Evolutionary conservation across 2,113 vertebrate genomes (phyloP), one percentile per base, ranked within the genome.

Genomic region (Mystacornis crossleyi): DNA sequence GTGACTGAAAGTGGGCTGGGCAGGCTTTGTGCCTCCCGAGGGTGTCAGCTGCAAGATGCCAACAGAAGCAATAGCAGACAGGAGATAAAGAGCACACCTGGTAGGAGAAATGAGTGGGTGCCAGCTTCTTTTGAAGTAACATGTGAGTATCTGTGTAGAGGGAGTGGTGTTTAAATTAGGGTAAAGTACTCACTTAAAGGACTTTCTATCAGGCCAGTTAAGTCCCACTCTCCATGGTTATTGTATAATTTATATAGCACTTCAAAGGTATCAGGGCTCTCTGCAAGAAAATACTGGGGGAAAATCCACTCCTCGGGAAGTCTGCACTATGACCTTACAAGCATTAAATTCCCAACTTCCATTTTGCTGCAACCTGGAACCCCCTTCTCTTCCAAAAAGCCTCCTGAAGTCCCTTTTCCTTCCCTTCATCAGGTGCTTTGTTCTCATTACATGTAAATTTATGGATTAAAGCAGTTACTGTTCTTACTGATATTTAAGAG

Each of bases 81-180:
- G 74, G 62, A 71, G 82, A 58, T 38, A n/a, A 36, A 81, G 69
- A 94, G 23, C 74, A 82, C 88, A 93, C 86, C 88, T 80, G 82
- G 62, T 7, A 80, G 81, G 90, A 54, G 81, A 64, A 79, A n/a
- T 1, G 33, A 81, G 73, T 8, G 60, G 45, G 48, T 79, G 92
- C 84, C 81, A 93, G 51, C 50, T 69, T n/a, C 57, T 47, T 66
- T 48, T 75, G 74, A 86, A 77, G 48, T 28, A 58, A 47, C 8
- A 1, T 3, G 4, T 0, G 1, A 58, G 34, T 53, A 19, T 75
- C 66, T 65, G n/a, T 29, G 6, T 1, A 34, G 40, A 77, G 71
- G 87, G 91, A 85, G 66, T 29, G 78, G 69, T 85, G 42, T 38
- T 77, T 53, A 51, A 90, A 80, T 5, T 25, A 77, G 62, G 42